Evolutionary conservation across 1,140 invertebrate genomes (phyloP), one percentile per base, ranked within the genome.

Genomic region (Drosophila guanche): DNA sequence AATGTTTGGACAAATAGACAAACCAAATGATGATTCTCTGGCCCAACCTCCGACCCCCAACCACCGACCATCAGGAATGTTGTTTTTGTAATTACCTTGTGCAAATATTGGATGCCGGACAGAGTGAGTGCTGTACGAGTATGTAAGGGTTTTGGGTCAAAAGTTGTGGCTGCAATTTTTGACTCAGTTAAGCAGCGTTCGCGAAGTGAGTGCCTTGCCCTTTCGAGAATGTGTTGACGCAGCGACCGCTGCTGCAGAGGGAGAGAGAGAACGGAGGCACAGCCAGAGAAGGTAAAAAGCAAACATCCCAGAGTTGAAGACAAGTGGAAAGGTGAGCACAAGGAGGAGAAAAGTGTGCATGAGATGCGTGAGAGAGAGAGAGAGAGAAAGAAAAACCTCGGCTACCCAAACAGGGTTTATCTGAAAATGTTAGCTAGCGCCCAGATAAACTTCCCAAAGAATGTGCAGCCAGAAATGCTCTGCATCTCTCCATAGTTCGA

Each of bases 1-100:
- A 86, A 86, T 86, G 81, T 86, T 86, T 86, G 73, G 81, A 88
- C 83, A 86, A 86, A 86, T 86, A 86, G 79, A 61, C 73, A 76
- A 80, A 56, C 81, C 71, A 71, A 85, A 68, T 75, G 81, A 84
- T 84, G 62, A 63, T 57, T 60, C 40, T 59, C 47, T 33, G 29
- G 29, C 29, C 29, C 29, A 33, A 10, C 29, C 29, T 3, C 29
- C 29, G 8, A 8, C 7, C 7, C 29, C 29, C 29, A 3, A 2
- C 27, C 27, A 4, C 27, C 27, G 27, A 8, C 29, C 29, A 10
- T 33, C 29, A 33, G 29, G 29, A 33, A 33, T 80, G 81, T 85
- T 85, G 80, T 74, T 81, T 86, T 69, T 86, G 81, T 88, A 81
- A 88, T 86, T 86, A 88, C 53, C 68, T 74, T 77, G 69, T 55